Evolutionary conservation across 1,140 invertebrate genomes (phyloP), one percentile per base, ranked within the genome.

Genomic region (Drosophila prosaltans): DNA sequence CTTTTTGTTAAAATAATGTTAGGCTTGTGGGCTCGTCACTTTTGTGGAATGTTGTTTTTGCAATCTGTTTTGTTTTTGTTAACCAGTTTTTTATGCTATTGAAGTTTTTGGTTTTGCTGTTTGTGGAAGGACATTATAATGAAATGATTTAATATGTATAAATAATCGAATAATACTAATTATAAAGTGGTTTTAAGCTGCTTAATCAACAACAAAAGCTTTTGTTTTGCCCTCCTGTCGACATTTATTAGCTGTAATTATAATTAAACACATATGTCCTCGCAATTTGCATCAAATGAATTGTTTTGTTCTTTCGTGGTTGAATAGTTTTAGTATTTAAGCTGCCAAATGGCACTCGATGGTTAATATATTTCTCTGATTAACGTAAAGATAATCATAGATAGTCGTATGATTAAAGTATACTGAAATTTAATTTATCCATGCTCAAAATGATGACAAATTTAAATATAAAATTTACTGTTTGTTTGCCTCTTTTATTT

Each of bases 91-190:
- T 60, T 63, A 66, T 60, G 67, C 66, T 41, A 69, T 81, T 82
- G 67, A 75, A 73, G 48, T 66, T 69, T 45, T 69, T 45, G 62
- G 63, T 43, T 43, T 26, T 2, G 11, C 10, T 16, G 16, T 16
- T 16, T 16, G 16, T 58, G 51, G 16, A 32, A 10, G 41, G 7
- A 59, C 9, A 21, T 32, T 16, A 40, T 58, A 67, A 69, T 54
- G 57, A 63, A 43, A 68, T 59, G 67, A 39, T 59, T 41, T 62
- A 51, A 60, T 55, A 59, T 59, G n/a, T 55, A 69, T 80, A 68
- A 71, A 75, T 75, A 73, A 78, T 67, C 74, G 70, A 65, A 73
- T 69, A 76, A 86, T 66, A 88, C 71, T 72, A 73, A 76, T 81
- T 79, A 79, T 69, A 77, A 76, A 73, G 75, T 74, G 62, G 26